These are phyloP conservation scores for Actinia tenebrosa DNA, from an alignment of 64 coral and sea anemone species.

Conservation along the genomic window DNA sequence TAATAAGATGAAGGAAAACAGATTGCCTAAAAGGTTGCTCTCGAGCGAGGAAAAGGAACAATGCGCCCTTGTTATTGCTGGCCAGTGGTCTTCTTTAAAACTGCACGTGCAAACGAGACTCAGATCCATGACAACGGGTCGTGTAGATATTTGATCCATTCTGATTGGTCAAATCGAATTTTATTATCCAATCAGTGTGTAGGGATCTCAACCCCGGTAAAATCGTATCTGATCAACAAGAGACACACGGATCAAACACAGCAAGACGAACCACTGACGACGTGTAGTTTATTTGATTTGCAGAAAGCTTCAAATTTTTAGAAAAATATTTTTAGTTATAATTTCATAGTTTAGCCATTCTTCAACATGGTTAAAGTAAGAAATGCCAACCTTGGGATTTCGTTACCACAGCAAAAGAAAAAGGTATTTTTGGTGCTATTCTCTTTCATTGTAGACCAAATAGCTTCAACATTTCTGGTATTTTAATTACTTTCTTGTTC, in stretches of 20 bases:
- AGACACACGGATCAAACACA: background rate
- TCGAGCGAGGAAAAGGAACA: background rate
- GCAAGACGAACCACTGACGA: background rate
- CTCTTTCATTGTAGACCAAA: background rate
- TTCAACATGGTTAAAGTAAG: conserved; percentile 37
- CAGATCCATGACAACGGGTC: conserved; percentile 2
- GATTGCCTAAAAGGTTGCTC: no score
- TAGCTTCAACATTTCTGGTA: background rate
- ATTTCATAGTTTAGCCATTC: background rate
- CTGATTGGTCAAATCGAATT: conserved; percentile 66
- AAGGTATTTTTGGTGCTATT: conserved; percentile 17
- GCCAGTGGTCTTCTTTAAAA: background rate
- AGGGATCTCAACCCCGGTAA: conserved; percentile 78
- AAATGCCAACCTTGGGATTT: background rate
- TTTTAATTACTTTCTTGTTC: background rate
- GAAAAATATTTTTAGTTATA: background rate
- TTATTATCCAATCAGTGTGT: conserved; percentile 64
- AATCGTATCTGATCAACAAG: conserved; percentile 24
- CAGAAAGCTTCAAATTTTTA: background rate
- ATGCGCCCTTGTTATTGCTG: background rate
- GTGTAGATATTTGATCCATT: conserved; percentile 19
- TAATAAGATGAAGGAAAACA: background rate
- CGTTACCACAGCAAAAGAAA: conserved; percentile 16
- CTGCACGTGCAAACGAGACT: background rate
- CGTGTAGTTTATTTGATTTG: background rate